A percentile compares a stretch with the other conserved stretches of the same genome.
Evolutionary conservation across 2,888 invertebrate species (phyloP).

Genomic region (Trichopria drosophilae): DNA sequence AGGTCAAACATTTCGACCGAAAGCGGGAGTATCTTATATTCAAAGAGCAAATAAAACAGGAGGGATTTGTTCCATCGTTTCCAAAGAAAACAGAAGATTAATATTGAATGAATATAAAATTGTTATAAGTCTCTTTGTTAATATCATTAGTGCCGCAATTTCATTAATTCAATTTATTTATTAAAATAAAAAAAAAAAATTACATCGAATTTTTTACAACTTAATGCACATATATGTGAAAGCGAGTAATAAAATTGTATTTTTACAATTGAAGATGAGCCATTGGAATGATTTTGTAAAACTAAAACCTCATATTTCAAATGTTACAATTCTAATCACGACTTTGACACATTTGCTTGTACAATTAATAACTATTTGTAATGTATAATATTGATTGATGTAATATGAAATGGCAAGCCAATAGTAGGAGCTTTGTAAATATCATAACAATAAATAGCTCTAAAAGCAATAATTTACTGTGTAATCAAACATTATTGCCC

Average conservation of each 20-base stretch:
- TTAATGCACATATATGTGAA: constrained; percentile 8
- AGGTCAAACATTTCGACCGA: constrained; percentile 89
- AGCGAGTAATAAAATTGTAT: constrained; percentile 27
- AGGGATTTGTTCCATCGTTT: constrained; percentile 79
- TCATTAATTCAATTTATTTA: constrained; percentile 38
- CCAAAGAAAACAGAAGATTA: constrained; percentile 53
- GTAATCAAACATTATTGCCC: no score
- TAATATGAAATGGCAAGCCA: no score
- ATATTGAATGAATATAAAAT: constrained; percentile 55
- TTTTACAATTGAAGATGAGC: constrained; percentile 17
- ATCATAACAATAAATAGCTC: no score
- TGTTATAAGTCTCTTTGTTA: constrained; percentile 43
- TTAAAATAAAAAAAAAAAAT: constrained; percentile 58
- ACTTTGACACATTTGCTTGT: no score
- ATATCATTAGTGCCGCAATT: constrained; percentile 39
- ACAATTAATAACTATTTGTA: no score
- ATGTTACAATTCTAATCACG: no score
- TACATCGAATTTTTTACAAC: no score
- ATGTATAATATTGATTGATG: no score
- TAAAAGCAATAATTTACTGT: no score
- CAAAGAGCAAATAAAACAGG: constrained; percentile 82
- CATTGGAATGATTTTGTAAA: constrained; percentile 11
- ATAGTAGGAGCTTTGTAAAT: no score
- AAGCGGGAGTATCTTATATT: constrained; percentile 85
- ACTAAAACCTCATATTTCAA: no score